These are phyloP conservation scores for Drosophila repletoides DNA, from an alignment of 1,140 invertebrate genomes.

Conservation along the genomic window DNA sequence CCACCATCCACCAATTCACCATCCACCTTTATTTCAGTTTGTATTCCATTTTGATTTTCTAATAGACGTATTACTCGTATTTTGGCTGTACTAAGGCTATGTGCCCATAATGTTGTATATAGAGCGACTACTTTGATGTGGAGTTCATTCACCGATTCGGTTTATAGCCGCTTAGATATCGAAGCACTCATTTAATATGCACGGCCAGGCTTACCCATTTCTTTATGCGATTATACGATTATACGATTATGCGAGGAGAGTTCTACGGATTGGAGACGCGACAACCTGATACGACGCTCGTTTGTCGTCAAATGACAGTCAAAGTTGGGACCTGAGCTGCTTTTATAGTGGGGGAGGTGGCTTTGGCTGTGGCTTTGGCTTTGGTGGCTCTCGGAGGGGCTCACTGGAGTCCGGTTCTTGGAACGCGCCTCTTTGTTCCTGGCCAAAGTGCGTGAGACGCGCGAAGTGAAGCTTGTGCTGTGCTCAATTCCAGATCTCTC, in stretches of 20 bases:
- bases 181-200: constrained; percentile 58
- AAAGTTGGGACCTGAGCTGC: constrained; percentile 40
- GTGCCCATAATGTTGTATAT: constrained; percentile 61
- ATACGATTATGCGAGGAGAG: constrained; percentile 19
- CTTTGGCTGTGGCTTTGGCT: constrained; percentile 26
- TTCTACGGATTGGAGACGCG: constrained; percentile 20
- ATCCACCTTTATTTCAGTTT: neutral
- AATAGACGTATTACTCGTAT: no score
- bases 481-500: constrained; percentile 70
- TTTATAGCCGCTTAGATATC: constrained; percentile 11
- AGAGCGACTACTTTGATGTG: neutral
- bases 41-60: no score
- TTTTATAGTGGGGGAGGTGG: constrained; percentile 65
- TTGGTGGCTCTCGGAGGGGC: neutral
- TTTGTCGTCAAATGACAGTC: constrained; percentile 76
- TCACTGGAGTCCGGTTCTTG: constrained; percentile 60
- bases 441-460: constrained; percentile 70
- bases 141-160: constrained; percentile 67
- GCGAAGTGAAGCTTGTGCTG: constrained; percentile 42
- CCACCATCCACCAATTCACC: neutral
- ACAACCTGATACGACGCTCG: constrained; percentile 44
- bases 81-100: constrained; percentile 61
- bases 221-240: constrained; percentile 30
- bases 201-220: constrained; percentile 70
- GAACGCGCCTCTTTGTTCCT: constrained; percentile 72